Evolutionary conservation across 1,140 invertebrate genomes (phyloP).

Genomic region (Branchinecta lindahli): DNA sequence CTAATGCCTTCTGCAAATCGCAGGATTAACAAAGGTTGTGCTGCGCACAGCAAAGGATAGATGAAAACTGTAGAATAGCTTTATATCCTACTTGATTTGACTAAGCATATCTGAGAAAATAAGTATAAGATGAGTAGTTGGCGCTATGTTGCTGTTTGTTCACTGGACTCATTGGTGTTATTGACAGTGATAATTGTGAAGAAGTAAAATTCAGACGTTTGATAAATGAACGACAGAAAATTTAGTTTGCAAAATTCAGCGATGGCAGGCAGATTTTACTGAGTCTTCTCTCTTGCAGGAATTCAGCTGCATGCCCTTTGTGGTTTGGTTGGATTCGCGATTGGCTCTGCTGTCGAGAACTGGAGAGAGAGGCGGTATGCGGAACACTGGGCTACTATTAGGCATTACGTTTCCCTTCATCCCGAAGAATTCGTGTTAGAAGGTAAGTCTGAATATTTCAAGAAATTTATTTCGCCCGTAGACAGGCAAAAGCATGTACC

Average conservation of each 20-base stretch:
- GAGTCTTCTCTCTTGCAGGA: background rate
- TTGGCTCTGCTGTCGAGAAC: background rate
- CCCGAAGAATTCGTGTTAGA: background rate
- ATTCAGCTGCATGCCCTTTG: background rate
- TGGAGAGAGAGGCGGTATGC: slow-evolving; percentile 2
- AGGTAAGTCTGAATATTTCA: background rate
- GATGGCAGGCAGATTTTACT: too few species aligned
- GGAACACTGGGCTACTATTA: background rate
- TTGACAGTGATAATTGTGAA: too few species aligned
- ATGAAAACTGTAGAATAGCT: too few species aligned
- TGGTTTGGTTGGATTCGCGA: background rate
- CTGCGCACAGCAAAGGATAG: too few species aligned
- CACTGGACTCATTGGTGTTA: background rate
- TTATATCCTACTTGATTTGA: too few species aligned
- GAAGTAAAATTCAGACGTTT: background rate
- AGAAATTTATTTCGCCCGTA: too few species aligned
- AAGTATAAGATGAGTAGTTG: background rate
- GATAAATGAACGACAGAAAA: background rate
- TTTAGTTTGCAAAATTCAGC: background rate
- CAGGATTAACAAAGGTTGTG: too few species aligned
- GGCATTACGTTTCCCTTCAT: background rate
- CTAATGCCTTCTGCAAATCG: too few species aligned
- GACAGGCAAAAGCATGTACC: too few species aligned
- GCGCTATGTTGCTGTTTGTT: background rate
- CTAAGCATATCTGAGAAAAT: background rate